Evolutionary conservation across 1,140 invertebrate species (phyloP).

Genomic region (Maniola jurtina): DNA sequence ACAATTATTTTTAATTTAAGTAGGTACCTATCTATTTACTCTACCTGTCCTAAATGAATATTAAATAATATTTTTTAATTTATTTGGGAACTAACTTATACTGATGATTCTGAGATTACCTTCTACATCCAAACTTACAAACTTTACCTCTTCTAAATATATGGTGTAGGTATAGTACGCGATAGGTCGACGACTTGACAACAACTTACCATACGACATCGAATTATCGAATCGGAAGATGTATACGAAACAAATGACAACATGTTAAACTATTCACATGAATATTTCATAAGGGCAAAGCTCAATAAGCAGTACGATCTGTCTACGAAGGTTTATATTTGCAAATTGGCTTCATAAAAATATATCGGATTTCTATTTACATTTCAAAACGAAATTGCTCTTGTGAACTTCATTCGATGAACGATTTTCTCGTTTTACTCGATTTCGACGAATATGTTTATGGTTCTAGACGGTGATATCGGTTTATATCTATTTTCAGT

Average conservation of each 20-base stretch:
- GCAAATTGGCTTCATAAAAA: background rate
- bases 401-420: background rate
- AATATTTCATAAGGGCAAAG: constrained; percentile 3
- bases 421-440: background rate
- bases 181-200: no score
- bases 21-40: no score
- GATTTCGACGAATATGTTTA: background rate
- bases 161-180: no score
- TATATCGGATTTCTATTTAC: background rate
- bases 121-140: no score
- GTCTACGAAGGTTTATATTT: background rate
- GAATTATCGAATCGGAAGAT: background rate
- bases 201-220: background rate
- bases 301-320: background rate
- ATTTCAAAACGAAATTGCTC: background rate
- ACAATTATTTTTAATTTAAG: no score
- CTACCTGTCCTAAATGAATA: no score
- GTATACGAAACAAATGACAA: background rate
- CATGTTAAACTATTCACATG: constrained; percentile 1
- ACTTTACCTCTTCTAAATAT: no score
- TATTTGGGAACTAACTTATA: no score
- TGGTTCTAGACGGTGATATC: background rate
- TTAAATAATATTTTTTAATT: no score
- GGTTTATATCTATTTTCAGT: background rate
- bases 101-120: no score